Evolutionary conservation across 2,113 vertebrate genomes (phyloP).

Genomic region (Ophthalmolycus amberensis): DNA sequence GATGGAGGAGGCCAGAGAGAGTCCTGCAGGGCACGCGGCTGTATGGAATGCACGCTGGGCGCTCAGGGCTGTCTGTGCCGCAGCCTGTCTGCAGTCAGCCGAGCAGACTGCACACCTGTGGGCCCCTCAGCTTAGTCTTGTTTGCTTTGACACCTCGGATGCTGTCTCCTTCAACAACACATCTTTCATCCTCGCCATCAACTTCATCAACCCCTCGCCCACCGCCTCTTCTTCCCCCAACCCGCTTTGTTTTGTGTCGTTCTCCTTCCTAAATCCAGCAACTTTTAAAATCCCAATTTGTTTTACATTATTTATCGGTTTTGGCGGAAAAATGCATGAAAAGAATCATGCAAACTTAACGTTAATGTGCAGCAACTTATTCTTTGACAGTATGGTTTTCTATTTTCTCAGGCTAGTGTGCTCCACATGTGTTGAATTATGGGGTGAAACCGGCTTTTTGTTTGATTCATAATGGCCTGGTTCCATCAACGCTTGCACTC

Average conservation of each 20-base stretch:
- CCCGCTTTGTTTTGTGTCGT: background rate
- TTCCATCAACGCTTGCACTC: slow-evolving; percentile 57
- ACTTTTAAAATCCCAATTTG: background rate
- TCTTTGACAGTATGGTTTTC: slow-evolving; percentile 21
- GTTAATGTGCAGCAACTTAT: slow-evolving; percentile 9
- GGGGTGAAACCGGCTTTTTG: slow-evolving; percentile 48
- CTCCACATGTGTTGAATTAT: slow-evolving; percentile 45
- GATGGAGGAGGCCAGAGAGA: slow-evolving; percentile 52
- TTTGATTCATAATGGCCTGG: slow-evolving; percentile 55
- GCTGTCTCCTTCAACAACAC: slow-evolving; percentile 70
- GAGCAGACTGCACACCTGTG: slow-evolving; percentile 74
- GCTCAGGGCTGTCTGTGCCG: slow-evolving; percentile 63
- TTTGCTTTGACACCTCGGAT: slow-evolving; percentile 77
- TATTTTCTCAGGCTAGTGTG: slow-evolving; percentile 21
- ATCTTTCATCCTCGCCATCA: slow-evolving; percentile 59
- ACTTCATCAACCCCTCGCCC: slow-evolving; percentile 29
- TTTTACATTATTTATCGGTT: slow-evolving; percentile 5
- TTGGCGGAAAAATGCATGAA: background rate
- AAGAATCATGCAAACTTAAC: background rate
- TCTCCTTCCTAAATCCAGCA: background rate
- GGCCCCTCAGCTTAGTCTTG: slow-evolving; percentile 50
- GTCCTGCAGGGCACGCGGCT: slow-evolving; percentile 56
- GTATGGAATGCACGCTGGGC: slow-evolving; percentile 49
- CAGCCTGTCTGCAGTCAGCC: slow-evolving; percentile 58
- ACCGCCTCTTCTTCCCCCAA: slow-evolving; percentile 4